phyloP scores from a whole-genome alignment of 2,888 invertebrate genomes.

The Lacanobia wlatinum region DNA sequence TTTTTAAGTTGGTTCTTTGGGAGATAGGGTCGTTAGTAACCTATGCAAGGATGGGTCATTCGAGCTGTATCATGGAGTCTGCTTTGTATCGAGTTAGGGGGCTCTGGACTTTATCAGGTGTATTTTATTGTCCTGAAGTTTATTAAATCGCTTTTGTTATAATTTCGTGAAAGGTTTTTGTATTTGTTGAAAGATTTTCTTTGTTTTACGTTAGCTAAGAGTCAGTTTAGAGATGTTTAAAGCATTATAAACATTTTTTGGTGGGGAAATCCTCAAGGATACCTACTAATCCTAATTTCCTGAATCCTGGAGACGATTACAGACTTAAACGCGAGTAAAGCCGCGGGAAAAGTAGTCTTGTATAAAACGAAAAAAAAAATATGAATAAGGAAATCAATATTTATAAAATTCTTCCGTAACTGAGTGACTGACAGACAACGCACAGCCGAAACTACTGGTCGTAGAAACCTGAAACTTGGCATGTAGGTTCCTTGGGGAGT shows the following conservation, averaged over 20 bases:
- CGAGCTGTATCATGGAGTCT: slow-evolving; percentile 61
- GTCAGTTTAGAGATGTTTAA: not conserved
- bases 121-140: slow-evolving; percentile 31
- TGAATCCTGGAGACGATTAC: too few relatives aligned
- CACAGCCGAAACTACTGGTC: too few relatives aligned
- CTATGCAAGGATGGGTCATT: slow-evolving; percentile 67
- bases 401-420: too few relatives aligned
- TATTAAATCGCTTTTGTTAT: slow-evolving; percentile 5
- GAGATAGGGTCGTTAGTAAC: slow-evolving; percentile 66
- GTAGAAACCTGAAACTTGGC: too few relatives aligned
- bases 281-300: too few relatives aligned
- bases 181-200: not conserved
- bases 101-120: slow-evolving; percentile 51
- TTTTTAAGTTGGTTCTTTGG: slow-evolving; percentile 40
- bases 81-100: slow-evolving; percentile 62
- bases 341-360: too few relatives aligned
- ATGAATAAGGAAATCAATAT: too few relatives aligned
- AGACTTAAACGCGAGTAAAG: too few relatives aligned
- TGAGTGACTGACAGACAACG: too few relatives aligned
- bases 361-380: too few relatives aligned
- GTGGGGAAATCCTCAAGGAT: too few relatives aligned
- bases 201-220: not conserved
- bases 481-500: too few relatives aligned
- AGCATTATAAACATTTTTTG: not conserved
- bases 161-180: not conserved